phyloP scores from a whole-genome alignment of 1,140 invertebrate genomes.

The Thalassaphorura encarpata region DNA sequence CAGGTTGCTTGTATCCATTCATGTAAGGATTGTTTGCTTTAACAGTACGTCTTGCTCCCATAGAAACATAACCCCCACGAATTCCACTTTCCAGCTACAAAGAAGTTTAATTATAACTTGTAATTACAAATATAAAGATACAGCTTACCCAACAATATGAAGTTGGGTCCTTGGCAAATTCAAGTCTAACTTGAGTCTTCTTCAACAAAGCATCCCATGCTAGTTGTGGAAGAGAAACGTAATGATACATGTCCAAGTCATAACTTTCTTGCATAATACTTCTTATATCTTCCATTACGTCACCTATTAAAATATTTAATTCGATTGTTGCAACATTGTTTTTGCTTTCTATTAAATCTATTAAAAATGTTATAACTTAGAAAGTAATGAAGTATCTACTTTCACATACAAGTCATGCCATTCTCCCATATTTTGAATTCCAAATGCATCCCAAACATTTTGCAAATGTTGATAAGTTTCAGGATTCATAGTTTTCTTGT shows the following conservation, averaged over 20 bases:
- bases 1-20: conserved; percentile 38
- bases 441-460: conserved; percentile 40
- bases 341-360: neutral
- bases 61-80: conserved; percentile 35
- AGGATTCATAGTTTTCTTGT: too few relatives aligned
- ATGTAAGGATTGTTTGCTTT: conserved; percentile 43
- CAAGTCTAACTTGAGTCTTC: too few relatives aligned
- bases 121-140: too few relatives aligned
- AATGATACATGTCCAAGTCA: too few relatives aligned
- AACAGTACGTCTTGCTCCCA: conserved; percentile 35
- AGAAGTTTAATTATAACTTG: too few relatives aligned
- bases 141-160: conserved; percentile 40
- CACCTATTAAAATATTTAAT: too few relatives aligned
- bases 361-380: neutral
- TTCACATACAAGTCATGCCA: conserved; percentile 39
- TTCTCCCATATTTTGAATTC: conserved; percentile 36
- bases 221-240: too few relatives aligned
- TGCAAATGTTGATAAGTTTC: too few relatives aligned
- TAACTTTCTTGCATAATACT: too few relatives aligned
- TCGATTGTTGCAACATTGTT: neutral
- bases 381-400: neutral
- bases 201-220: too few relatives aligned
- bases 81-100: conserved; percentile 34
- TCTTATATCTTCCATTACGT: too few relatives aligned
- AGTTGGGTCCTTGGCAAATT: too few relatives aligned